Base-by-base conservation (phyloP, 2,797 vertebrate genomes). In the Cryptoblepharus egeriae region DNA sequence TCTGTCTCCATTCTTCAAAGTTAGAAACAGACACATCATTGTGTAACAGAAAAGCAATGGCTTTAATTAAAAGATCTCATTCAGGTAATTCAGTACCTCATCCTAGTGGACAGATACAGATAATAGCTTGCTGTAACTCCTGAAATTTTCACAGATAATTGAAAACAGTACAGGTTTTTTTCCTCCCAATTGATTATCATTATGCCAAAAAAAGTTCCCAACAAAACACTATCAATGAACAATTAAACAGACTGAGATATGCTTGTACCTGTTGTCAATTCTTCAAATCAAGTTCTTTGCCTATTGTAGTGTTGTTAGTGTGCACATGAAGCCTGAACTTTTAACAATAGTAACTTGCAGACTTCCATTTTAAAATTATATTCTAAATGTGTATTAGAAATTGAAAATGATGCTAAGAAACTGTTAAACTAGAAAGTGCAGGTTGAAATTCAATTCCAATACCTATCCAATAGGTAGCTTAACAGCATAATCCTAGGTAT, bases 1-100 rank as follows among this genome's bases (percentile, higher is more conserved):
- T 81, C 74, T 80, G 70, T 75, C 52, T 77, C 22, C 30, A 84
- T 85, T 90, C 85, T 79, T 88, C 49, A 88, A 85, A 15, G 35
- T 84, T 88, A 58, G 57, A 67, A 9, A 67, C 1, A 75, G 28
- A 76, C 6, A 65, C 1, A n/a, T 81, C 1, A 55, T 83, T 28
- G 65, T 13, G 32, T 24, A 87, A 85, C 26, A 83, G 35, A 45
- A 87, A 37, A 9, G 45, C 4, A 85, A 4, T 68, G 16, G 1
- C 79, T 79, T 79, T 76, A 80, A 86, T 70, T 80, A 87, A 82
- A 87, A 82, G 9, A 10, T 81, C n/a, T 83, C 0, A 57, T 85
- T 87, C 83, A 88, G 80, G 13, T 12, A 82, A 83, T 77, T 85
- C 6, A 72, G 42, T 81, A 73, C 35, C 2, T 79, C 84, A 81